Evolutionary conservation across 2,797 vertebrate species (phyloP), one percentile per base, ranked within the genome.

Genomic region (Cirrhinus mrigala): DNA sequence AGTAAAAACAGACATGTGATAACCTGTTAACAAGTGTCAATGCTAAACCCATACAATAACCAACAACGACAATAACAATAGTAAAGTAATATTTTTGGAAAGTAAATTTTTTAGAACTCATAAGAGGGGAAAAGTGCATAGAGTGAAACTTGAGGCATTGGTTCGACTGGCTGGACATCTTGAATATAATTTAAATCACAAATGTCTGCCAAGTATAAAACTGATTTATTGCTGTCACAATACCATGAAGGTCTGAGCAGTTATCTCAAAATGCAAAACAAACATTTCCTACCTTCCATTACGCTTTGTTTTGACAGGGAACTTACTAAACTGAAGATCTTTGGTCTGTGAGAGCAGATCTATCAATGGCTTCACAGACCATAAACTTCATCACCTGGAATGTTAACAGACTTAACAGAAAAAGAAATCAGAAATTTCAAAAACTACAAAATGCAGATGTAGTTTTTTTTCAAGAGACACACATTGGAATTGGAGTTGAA

Each of bases 381-480:
- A 71, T 85, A 37, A 1, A 79, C 2, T 71, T 85, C n/a, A 18
- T 79, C 3, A 79, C 76, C 0, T 85, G 76, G 66, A 85, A 85
- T 56, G 52, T 85, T 60, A 85, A 71, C 2, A 3, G 69, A 48
- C 69, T 48, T 16, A 9, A 8, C 8, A 14, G 0, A 71, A 8
- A 71, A 9, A 62, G 40, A 73, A 11, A 73, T 18, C 0, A 54
- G 11, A 78, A 78, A 77, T 33, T 68, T 6, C 3, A 24, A 79
- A 2, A 85, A 62, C 6, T 73, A 11, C 15, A 60, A 60, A 64
- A 79, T 48, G 44, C 10, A 5, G 68, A 85, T 0, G 40, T 84
- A 8, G 22, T 79, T 79, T 85, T 85, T 22, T 60, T 85, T 9
- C 76, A 85, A 52, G 83, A 85, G 44, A 85, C 76, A 0, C 83